A percentile compares a stretch with the other conserved stretches of the same genome.
Conservation (phyloP, 2,888 invertebrate genomes). For the Euclidia mi region DNA sequence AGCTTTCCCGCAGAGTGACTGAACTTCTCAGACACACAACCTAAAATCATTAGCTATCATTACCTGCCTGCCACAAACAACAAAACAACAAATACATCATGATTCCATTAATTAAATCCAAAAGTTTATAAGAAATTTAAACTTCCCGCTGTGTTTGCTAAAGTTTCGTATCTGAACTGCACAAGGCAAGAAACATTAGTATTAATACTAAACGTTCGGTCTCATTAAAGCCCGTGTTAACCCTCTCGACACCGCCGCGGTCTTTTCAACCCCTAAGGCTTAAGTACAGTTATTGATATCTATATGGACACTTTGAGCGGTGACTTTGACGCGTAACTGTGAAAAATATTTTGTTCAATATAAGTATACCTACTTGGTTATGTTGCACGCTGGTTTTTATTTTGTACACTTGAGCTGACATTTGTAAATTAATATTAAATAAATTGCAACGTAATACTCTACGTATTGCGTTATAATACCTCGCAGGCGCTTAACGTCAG, state of each 20-base stretch:
- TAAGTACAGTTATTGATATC: constrained; percentile 54
- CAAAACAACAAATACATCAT: constrained; percentile 15
- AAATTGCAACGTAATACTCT: no score
- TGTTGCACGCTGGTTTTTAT: no score
- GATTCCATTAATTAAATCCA: constrained; percentile 28
- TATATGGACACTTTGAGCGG: constrained; percentile 44
- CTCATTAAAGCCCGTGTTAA: constrained; percentile 71
- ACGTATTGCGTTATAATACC: no score
- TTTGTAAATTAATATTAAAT: no score
- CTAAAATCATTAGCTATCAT: no score
- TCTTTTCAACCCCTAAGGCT: constrained; percentile 42
- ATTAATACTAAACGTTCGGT: constrained; percentile 75
- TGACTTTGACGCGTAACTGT: constrained; percentile 27
- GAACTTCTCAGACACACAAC: no score
- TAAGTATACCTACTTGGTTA: no score
- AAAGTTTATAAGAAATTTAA: constrained; percentile 35
- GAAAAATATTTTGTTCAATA: constrained; percentile 7
- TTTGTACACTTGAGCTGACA: no score
- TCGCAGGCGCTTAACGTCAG: no score
- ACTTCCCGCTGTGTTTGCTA: constrained; percentile 30
- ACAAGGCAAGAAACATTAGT: constrained; percentile 72
- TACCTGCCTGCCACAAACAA: constrained; percentile 1
- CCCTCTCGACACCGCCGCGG: constrained; percentile 41
- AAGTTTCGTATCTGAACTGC: constrained; percentile 58
- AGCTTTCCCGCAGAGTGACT: no score